Evolutionary conservation across 1,140 invertebrate species (phyloP).

Genomic region (Pseudomyrmex gracilis): DNA sequence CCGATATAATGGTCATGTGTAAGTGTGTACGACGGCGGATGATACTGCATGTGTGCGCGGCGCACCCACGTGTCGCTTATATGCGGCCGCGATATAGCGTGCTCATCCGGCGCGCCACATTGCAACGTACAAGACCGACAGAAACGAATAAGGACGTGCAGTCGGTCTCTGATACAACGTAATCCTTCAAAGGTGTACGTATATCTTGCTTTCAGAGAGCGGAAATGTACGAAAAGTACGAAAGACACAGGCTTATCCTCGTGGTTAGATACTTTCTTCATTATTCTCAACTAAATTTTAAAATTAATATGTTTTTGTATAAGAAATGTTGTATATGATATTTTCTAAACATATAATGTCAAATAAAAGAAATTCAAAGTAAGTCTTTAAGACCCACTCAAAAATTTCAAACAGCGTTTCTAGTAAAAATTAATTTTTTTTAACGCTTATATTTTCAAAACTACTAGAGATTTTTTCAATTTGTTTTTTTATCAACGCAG

Average conservation of each 20-base stretch:
- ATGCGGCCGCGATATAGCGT: constrained; percentile 57
- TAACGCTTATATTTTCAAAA: too few species aligned
- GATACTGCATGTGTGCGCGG: constrained; percentile 59
- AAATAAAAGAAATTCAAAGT: neutral
- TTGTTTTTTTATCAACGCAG: too few species aligned
- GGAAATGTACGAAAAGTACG: neutral
- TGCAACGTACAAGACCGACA: constrained; percentile 12
- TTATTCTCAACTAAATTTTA: neutral
- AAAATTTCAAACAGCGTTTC: too few species aligned
- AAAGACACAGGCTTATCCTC: neutral
- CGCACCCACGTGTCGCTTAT: constrained; percentile 77
- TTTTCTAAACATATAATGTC: too few species aligned
- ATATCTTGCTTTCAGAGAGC: constrained; percentile 1
- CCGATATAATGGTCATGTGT: constrained; percentile 57
- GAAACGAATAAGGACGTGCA: constrained; percentile 17
- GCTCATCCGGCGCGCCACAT: constrained; percentile 58
- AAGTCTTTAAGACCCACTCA: too few species aligned
- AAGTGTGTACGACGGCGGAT: neutral
- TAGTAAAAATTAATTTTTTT: too few species aligned
- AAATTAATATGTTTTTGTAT: neutral
- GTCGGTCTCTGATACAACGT: constrained; percentile 11
- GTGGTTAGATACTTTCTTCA: neutral
- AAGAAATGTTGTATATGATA: too few species aligned
- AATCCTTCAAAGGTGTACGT: constrained; percentile 7
- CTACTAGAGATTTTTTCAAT: too few species aligned